Evolutionary conservation across 2,113 vertebrate genomes (phyloP), one percentile per base, ranked within the genome.

Genomic region (Nesoenas mayeri): DNA sequence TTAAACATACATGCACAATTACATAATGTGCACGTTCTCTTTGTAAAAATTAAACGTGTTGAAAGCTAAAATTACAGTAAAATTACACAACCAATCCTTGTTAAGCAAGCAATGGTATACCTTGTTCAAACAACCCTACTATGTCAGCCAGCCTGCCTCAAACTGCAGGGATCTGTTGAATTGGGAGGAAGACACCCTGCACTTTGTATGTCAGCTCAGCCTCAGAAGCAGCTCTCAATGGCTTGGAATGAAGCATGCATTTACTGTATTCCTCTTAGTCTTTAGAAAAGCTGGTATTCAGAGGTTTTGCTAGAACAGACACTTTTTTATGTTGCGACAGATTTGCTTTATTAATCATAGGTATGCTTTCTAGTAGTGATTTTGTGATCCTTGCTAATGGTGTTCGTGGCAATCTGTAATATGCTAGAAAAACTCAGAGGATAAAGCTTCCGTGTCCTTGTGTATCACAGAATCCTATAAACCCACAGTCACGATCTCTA

Each of bases 401-500:
- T 32, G 79, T 54, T 79, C 73, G 19, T 38, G 36, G 28, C 57
- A 38, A 69, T n/a, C 19, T 26, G 42, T 44, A 50, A 70, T 31
- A 31, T 51, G 32, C 14, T 29, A 71, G 51, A 71, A 65, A 61
- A 70, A 61, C n/a, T 47, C 6, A 47, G 44, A 47, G 17, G 18
- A 47, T 47, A 47, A 47, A 47, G 44, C 67, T 22, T 53, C 19
- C 1, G 0, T 42, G 31, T 40, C 17, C 20, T 58, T 67, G 17
- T 25, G 12, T 29, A 32, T 58, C 67, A 72, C 22, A 31, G 67
- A 80, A 90, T 28, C 53, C 51, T 62, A 16, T 11, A 38, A 92
- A 90, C 12, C 5, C 36, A 53, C 1, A 2, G 48, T 19, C 3
- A 1, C 1, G 4, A 78, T 24, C 56, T 65, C 70, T 34, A n/a